phyloP scores from a whole-genome alignment of 92 coral and sea anemone species.

The Palythoa grandiflora region DNA sequence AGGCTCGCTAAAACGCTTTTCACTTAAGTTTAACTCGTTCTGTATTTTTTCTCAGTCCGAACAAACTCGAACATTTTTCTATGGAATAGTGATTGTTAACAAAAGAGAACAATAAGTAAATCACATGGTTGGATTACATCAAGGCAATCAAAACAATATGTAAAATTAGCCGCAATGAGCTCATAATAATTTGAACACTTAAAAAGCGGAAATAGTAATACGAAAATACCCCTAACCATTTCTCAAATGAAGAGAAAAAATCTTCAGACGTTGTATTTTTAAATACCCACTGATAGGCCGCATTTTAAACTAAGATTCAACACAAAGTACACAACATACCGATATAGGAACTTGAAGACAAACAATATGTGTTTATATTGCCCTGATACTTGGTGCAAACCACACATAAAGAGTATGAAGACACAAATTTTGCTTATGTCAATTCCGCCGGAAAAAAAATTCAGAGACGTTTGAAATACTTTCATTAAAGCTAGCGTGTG shows the following conservation, averaged over 20 bases:
- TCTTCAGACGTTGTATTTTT: background rate
- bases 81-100: background rate
- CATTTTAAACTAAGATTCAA: background rate
- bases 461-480: no score
- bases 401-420: no score
- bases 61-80: background rate
- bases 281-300: background rate
- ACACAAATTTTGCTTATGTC: no score
- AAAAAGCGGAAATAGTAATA: background rate
- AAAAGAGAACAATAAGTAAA: background rate
- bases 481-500: no score
- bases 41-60: background rate
- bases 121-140: background rate
- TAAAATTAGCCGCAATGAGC: constrained; percentile 19
- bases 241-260: background rate
- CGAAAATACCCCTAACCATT: background rate
- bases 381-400: no score
- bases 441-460: no score
- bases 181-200: constrained; percentile 1
- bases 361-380: background rate
- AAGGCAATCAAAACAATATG: background rate
- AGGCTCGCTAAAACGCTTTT: background rate
- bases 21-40: background rate
- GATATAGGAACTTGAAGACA: background rate
- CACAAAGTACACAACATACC: background rate